phyloP scores from a whole-genome alignment of 2,888 invertebrate genomes.

The Halictus quadricinctus region DNA sequence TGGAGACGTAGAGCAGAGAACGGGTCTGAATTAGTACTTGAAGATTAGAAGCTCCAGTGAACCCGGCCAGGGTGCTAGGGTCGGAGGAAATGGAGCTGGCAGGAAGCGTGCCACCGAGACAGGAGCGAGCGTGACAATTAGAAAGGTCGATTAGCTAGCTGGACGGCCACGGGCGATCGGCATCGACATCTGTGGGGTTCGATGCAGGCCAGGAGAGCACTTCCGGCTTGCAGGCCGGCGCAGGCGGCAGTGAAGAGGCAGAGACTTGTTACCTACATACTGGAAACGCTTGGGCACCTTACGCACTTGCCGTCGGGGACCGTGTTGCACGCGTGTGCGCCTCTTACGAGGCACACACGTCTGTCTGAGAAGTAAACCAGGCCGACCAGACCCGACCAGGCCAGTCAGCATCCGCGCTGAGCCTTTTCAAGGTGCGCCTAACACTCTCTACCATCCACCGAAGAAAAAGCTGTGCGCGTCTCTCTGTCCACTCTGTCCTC shows the following conservation, averaged over 20 bases:
- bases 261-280: conserved; percentile 73
- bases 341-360: conserved; percentile 40
- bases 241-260: conserved; percentile 45
- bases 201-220: conserved; percentile 76
- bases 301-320: conserved; percentile 70
- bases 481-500: not conserved
- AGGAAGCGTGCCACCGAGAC: conserved; percentile 52
- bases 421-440: conserved; percentile 76
- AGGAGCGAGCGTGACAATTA: not conserved
- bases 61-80: not conserved
- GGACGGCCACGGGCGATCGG: not conserved
- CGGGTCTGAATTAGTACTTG: not conserved
- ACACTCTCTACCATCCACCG: conserved; percentile 77
- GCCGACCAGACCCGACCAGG: conserved; percentile 77
- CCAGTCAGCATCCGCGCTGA: conserved; percentile 78
- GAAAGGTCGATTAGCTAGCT: conserved; percentile 15
- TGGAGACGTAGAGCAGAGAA: not conserved
- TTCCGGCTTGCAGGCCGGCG: conserved; percentile 62
- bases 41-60: not conserved
- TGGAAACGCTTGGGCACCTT: conserved; percentile 70
- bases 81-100: conserved; percentile 72
- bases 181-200: conserved; percentile 44
- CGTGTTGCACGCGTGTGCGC: conserved; percentile 36
- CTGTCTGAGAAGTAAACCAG: conserved; percentile 67
- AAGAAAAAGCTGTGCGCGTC: conserved; percentile 68